phyloP scores from a whole-genome alignment of 2,113 vertebrate species.

The Brevimyrus niger region DNA sequence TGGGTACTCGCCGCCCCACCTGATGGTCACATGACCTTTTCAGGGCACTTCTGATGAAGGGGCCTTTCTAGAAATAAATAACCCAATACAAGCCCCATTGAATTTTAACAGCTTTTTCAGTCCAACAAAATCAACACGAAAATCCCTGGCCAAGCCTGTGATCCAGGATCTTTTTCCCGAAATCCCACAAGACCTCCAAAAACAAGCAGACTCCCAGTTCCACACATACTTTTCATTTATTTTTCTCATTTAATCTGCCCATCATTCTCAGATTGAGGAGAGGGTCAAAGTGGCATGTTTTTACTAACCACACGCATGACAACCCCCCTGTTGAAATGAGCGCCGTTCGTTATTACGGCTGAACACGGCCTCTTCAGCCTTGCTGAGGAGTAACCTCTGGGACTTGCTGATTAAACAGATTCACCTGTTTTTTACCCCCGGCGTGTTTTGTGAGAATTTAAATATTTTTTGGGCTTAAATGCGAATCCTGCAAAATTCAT shows the following conservation, averaged over 20 bases:
- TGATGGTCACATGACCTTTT: background rate
- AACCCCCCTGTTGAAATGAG: background rate
- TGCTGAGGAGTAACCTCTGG: background rate
- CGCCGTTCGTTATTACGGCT: background rate
- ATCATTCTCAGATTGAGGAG: background rate
- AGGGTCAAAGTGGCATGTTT: background rate
- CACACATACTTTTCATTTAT: background rate
- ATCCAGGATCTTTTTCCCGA: background rate
- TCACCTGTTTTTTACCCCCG: background rate
- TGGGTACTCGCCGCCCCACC: background rate
- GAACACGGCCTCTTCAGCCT: background rate
- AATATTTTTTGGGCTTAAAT: background rate
- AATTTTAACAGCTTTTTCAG: background rate
- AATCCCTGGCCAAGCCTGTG: background rate
- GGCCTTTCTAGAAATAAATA: constrained; percentile 4
- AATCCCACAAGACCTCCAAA: constrained; percentile 9
- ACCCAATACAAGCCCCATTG: background rate
- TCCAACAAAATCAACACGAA: background rate
- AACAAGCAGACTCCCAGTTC: background rate
- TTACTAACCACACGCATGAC: background rate
- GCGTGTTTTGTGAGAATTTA: background rate
- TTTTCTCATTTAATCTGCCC: constrained; percentile 2
- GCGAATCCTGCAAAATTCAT: no score
- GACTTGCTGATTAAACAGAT: background rate
- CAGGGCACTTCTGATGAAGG: constrained; percentile 6